Evolutionary conservation across 2,888 invertebrate species (phyloP).

Genomic region (Caenorhabditis sulstoni): DNA sequence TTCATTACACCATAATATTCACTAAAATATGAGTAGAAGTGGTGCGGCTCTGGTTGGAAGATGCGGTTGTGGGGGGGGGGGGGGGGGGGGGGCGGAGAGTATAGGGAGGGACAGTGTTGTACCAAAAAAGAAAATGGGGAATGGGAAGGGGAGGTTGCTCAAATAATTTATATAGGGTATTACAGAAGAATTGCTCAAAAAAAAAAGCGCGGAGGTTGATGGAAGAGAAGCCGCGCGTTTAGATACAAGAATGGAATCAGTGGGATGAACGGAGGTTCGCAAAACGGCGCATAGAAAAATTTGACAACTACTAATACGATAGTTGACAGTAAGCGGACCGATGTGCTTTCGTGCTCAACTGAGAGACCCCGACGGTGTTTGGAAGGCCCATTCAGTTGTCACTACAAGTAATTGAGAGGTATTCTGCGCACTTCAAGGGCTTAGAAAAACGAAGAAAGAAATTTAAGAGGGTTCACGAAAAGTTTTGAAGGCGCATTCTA

Average conservation of each 20-base stretch:
- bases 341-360: conserved; percentile 24
- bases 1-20: conserved; percentile 50
- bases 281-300: conserved; percentile 11
- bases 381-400: not conserved
- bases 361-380: not conserved
- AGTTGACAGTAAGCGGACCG: not conserved
- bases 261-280: not conserved
- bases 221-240: not conserved
- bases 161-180: conserved; percentile 17
- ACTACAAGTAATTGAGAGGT: conserved; percentile 41
- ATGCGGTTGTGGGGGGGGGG: not conserved
- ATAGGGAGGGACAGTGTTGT: not conserved
- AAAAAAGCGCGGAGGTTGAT: conserved; percentile 1
- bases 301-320: not conserved
- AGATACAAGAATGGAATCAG: conserved; percentile 4
- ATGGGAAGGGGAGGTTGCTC: conserved; percentile 24
- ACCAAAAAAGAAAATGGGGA: not conserved
- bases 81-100: too few species aligned
- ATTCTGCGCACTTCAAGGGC: conserved; percentile 10
- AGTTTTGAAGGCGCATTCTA: conserved; percentile 2
- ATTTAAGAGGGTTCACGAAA: not conserved
- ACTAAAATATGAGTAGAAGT: conserved; percentile 43
- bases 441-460: not conserved
- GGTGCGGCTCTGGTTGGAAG: conserved; percentile 27
- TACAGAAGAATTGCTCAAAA: conserved; percentile 19